Evolutionary conservation across 2,888 invertebrate species (phyloP).

Genomic region (Subacronicta megacephala): DNA sequence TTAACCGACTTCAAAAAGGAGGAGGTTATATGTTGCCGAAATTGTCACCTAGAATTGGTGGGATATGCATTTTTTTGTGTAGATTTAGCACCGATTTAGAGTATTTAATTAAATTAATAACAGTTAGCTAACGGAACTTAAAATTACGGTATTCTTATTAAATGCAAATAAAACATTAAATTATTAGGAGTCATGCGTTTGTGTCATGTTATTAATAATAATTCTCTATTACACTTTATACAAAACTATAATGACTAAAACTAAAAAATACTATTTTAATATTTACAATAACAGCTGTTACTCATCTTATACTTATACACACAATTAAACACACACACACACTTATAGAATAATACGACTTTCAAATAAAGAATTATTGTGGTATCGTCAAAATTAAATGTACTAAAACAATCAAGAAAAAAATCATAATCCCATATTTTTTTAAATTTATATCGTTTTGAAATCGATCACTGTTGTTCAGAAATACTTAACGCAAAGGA

Average conservation of each 20-base stretch:
- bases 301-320: no score
- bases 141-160: slow-evolving; percentile 54
- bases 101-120: slow-evolving; percentile 51
- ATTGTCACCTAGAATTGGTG: slow-evolving; percentile 46
- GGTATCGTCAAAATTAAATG: no score
- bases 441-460: no score
- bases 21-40: slow-evolving; percentile 9
- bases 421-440: no score
- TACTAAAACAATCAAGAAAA: no score
- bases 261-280: slow-evolving; percentile 19
- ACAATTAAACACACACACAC: no score
- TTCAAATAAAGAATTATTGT: no score
- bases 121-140: slow-evolving; percentile 29
- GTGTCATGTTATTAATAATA: slow-evolving; percentile 55
- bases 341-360: no score
- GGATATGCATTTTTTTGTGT: slow-evolving; percentile 43
- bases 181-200: slow-evolving; percentile 45
- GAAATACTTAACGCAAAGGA: neutral
- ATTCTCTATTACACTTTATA: slow-evolving; percentile 43
- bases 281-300: slow-evolving; percentile 38
- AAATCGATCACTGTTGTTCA: neutral
- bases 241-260: slow-evolving; percentile 20
- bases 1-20: slow-evolving; percentile 2
- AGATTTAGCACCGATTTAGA: slow-evolving; percentile 64
- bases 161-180: slow-evolving; percentile 61